Conservation (phyloP, 2,888 invertebrate genomes). For the Caenorhabditis auriculariae region DNA sequence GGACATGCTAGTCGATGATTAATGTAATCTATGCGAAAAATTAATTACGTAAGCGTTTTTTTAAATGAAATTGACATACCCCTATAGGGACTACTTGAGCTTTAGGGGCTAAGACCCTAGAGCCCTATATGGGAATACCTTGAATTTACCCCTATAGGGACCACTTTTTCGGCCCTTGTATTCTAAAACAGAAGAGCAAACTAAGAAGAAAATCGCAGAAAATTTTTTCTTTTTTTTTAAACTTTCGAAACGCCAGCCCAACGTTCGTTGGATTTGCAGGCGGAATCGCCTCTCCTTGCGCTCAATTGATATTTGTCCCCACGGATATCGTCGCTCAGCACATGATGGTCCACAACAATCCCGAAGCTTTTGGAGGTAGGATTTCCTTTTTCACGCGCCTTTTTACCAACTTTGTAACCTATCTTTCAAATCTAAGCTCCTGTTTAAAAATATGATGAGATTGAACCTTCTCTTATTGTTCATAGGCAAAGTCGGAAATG, state of each 20-base stretch:
- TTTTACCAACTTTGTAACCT: background rate
- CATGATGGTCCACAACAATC: constrained; percentile 56
- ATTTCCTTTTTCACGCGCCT: background rate
- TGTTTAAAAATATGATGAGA: background rate
- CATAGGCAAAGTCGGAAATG: too few relatives aligned
- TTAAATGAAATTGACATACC: too few relatives aligned
- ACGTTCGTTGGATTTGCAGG: constrained; percentile 12
- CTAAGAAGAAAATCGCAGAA: too few relatives aligned
- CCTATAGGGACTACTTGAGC: too few relatives aligned
- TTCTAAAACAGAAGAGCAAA: too few relatives aligned
- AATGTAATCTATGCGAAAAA: too few relatives aligned
- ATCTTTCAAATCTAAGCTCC: background rate
- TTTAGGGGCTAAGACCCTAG: too few relatives aligned
- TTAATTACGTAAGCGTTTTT: too few relatives aligned
- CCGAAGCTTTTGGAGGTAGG: constrained; percentile 40
- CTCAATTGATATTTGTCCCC: constrained; percentile 58
- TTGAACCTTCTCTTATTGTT: background rate
- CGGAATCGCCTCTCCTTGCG: constrained; percentile 51
- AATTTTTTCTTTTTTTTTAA: background rate
- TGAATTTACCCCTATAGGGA: too few relatives aligned
- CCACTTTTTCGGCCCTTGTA: too few relatives aligned
- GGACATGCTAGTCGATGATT: too few relatives aligned
- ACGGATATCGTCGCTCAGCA: constrained; percentile 61
- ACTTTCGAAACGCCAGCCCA: background rate
- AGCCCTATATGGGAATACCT: too few relatives aligned